These are phyloP conservation scores for Bombus balteatus DNA, from an alignment of 1,140 invertebrate genomes.

Conservation along the genomic window DNA sequence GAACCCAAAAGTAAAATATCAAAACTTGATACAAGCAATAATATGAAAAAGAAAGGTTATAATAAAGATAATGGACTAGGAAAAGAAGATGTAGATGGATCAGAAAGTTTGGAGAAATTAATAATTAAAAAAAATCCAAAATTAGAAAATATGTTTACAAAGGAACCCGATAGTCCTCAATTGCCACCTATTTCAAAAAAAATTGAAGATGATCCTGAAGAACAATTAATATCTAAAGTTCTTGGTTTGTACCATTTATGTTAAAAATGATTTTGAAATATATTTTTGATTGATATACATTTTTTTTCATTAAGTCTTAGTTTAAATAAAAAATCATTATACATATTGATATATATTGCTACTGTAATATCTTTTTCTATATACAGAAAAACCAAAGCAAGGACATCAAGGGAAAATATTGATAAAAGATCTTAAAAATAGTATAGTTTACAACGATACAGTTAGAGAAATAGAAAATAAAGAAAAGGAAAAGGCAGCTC, in stretches of 20 bases:
- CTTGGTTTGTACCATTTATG: slow-evolving; percentile 75
- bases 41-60: slow-evolving; percentile 57
- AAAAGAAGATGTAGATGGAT: neutral
- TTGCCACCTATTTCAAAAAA: slow-evolving; percentile 74
- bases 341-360: slow-evolving; percentile 32
- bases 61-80: slow-evolving; percentile 53
- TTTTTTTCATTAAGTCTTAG: neutral
- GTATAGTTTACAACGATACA: slow-evolving; percentile 86
- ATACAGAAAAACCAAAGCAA: slow-evolving; percentile 77
- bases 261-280: slow-evolving; percentile 8
- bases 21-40: slow-evolving; percentile 20
- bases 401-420: slow-evolving; percentile 80
- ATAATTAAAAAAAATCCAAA: slow-evolving; percentile 55
- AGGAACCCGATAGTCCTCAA: slow-evolving; percentile 58
- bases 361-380: slow-evolving; percentile 38
- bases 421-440: slow-evolving; percentile 87
- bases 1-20: slow-evolving; percentile 60
- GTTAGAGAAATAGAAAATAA: slow-evolving; percentile 87
- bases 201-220: slow-evolving; percentile 72
- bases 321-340: slow-evolving; percentile 37
- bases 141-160: slow-evolving; percentile 21
- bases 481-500: slow-evolving; percentile 84
- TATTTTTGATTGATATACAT: neutral
- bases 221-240: slow-evolving; percentile 78
- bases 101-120: slow-evolving; percentile 47